phyloP scores from a whole-genome alignment of 1,140 invertebrate genomes.

The Kradibia gibbosae region DNA sequence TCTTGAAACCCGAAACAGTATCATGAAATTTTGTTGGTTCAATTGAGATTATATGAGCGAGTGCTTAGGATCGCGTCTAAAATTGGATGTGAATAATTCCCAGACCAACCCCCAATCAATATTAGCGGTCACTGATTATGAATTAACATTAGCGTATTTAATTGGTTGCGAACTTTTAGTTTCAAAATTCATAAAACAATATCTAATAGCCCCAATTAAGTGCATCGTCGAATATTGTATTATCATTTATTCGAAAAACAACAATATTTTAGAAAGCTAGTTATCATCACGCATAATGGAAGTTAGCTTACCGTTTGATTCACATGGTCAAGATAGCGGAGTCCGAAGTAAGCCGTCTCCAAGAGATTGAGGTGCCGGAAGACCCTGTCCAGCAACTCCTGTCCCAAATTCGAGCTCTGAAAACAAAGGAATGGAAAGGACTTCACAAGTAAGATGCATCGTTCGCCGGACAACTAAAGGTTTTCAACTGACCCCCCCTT shows the following conservation, averaged over 20 bases:
- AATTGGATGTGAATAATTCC: neutral
- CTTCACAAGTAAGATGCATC: slow-evolving; percentile 14
- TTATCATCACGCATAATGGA: too few species aligned
- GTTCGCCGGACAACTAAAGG: slow-evolving; percentile 7
- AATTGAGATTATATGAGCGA: neutral
- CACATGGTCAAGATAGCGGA: slow-evolving; percentile 88
- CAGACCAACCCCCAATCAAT: too few species aligned
- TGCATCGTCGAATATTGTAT: too few species aligned
- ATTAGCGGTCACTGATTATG: too few species aligned
- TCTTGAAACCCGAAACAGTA: neutral
- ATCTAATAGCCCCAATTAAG: too few species aligned
- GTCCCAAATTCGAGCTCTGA: slow-evolving; percentile 87
- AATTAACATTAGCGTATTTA: too few species aligned
- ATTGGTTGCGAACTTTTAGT: too few species aligned
- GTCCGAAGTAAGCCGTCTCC: slow-evolving; percentile 94
- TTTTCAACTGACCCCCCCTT: too few species aligned
- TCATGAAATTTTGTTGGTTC: neutral
- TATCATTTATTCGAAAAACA: too few species aligned
- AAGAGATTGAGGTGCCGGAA: slow-evolving; percentile 91
- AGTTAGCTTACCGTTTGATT: slow-evolving; percentile 85
- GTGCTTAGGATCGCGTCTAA: neutral
- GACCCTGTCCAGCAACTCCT: slow-evolving; percentile 89
- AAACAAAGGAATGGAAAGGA: slow-evolving; percentile 70
- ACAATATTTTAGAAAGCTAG: too few species aligned
- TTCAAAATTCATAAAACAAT: too few species aligned